phyloP scores from a whole-genome alignment of 2,113 vertebrate species.

The Ciconia maguari region DNA sequence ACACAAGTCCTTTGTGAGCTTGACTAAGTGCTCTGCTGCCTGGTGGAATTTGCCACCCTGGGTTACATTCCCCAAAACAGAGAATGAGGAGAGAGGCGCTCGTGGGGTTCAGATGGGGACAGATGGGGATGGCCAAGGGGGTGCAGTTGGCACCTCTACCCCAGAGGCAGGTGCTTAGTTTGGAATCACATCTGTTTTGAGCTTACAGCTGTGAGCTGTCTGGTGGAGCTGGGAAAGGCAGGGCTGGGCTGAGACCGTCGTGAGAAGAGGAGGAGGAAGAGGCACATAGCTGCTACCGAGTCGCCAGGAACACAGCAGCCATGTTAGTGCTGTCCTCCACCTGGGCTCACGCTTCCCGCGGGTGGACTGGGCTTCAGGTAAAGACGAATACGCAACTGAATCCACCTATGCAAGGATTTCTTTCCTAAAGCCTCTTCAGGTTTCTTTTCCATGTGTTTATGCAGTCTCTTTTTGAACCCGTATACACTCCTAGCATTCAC shows the following conservation, averaged over 20 bases:
- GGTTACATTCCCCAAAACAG: neutral
- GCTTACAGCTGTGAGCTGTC: neutral
- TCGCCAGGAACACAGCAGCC: rapidly evolving
- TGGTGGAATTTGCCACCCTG: neutral
- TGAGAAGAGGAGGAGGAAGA: neutral
- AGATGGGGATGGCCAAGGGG: neutral
- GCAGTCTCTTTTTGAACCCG: neutral
- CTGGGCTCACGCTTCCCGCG: rapidly evolving
- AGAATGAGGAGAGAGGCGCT: neutral
- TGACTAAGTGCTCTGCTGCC: neutral
- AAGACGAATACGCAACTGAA: neutral
- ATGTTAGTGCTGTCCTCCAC: neutral
- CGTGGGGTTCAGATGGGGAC: neutral
- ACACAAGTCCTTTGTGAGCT: neutral
- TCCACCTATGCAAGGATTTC: neutral
- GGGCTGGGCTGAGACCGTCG: neutral
- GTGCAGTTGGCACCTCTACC: neutral
- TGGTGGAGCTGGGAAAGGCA: neutral
- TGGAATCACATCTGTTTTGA: neutral
- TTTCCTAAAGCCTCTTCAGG: neutral
- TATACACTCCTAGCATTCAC: neutral
- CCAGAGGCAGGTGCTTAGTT: neutral
- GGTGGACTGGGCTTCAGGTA: neutral
- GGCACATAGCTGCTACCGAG: neutral
- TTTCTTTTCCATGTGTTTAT: neutral